phyloP scores from a whole-genome alignment of 2,113 vertebrate species.

The Odocoileus virginianus region DNA sequence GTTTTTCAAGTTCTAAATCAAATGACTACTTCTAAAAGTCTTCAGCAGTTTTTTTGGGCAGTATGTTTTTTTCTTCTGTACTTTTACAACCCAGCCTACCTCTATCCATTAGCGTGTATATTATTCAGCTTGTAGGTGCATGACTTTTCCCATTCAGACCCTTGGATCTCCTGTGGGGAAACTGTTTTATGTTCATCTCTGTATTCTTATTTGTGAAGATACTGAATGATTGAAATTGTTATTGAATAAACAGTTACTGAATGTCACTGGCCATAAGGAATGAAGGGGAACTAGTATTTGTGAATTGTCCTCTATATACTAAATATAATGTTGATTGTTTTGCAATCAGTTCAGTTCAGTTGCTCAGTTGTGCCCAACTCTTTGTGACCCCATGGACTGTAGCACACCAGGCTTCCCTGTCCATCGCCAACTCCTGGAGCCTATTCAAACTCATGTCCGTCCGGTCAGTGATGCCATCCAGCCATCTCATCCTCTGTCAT shows the following conservation, averaged over 20 bases:
- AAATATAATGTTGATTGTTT: background rate
- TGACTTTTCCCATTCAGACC: background rate
- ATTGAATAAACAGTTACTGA: conserved; percentile 9
- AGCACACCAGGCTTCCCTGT: background rate
- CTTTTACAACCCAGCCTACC: background rate
- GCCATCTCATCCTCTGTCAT: background rate
- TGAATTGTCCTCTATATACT: background rate
- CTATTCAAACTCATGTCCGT: background rate
- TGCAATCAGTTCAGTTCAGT: background rate
- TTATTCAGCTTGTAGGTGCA: background rate
- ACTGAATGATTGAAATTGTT: conserved; percentile 20
- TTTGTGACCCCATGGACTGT: background rate
- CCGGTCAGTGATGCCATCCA: background rate
- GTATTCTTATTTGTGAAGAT: background rate
- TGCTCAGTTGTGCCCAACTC: background rate
- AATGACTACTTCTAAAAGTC: background rate
- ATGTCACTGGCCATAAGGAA: background rate
- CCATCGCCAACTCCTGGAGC: background rate
- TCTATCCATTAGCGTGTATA: background rate
- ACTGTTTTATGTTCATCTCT: background rate
- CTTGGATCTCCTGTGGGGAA: background rate
- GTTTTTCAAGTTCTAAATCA: conserved; percentile 7
- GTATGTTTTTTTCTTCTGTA: background rate
- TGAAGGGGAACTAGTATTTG: background rate
- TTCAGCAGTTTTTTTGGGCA: background rate